Evolutionary conservation across 2,888 invertebrate genomes (phyloP), one percentile per base, ranked within the genome.

Genomic region (Watsonalla cultraria): DNA sequence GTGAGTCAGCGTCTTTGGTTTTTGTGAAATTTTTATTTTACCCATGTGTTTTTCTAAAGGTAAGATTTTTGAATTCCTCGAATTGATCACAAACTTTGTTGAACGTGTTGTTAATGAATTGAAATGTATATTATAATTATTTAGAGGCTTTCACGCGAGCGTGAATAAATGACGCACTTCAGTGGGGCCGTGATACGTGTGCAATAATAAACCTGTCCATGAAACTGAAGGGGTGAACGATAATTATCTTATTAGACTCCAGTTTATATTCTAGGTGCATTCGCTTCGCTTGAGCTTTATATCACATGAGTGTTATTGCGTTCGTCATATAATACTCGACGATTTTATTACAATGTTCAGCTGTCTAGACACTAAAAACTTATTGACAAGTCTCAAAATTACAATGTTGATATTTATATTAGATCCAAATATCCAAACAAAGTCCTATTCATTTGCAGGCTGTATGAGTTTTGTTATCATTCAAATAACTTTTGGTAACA

Each of bases 1-100:
- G 81, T 77, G 66, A 69, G 68, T 68, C 64, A 63, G 63, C 62
- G 56, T 60, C 65, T 63, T 56, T 54, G 9, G 65, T 63, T 56
- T 54, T 7, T 57, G 51, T 51, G 50, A 11, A 14, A 13, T 48
- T 42, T 54, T 50, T 49, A 47, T 52, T n/a, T 51, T 54, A 51
- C 54, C 24, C 52, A 59, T 64, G 56, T 58, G 55, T 15, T 46
- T n/a, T 39, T 47, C 14, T 48, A 47, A 6, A 11, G 13, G n/a
- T 52, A 7, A 37, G 11, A 42, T 42, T 37, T 42, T 42, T 42
- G 11, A 42, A 42, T 11, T 42, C 11, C 11, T 42, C 2, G 11
- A 5, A 11, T 42, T 37, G 37, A 7, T 37, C 37, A 9, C 37
- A 37, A 37, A 37, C 37, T 37, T 37, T 37, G 9, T 8, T 9